Evolutionary conservation across 2,797 vertebrate species (phyloP), one percentile per base, ranked within the genome.

Genomic region (Danio kyathit): DNA sequence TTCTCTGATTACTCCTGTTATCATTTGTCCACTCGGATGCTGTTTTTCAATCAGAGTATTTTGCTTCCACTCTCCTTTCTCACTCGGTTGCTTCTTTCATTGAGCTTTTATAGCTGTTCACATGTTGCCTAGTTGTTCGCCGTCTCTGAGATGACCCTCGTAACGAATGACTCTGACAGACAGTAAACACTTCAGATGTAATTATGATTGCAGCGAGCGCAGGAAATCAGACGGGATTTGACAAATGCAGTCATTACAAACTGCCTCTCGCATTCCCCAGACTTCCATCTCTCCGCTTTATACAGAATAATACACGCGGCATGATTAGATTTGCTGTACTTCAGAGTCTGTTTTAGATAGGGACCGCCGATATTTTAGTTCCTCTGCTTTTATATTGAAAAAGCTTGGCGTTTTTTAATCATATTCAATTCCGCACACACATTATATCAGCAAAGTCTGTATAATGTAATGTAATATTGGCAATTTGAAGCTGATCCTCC

Each of bases 151-250:
- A 71, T 79, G 56, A 79, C 77, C 77, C 67, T 71, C 13, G 44
- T 61, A 71, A 60, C 1, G 2, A 79, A 63, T 71, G 67, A 79
- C 4, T 71, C 17, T 63, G 77, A 41, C 67, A 63, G 66, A 70
- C 77, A 79, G 67, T 79, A 79, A 79, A 79, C 77, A 79, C 77
- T 79, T 79, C 56, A 79, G 66, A 79, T 79, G 77, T 79, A 71
- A 79, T 79, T 71, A 79, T 71, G 77, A 79, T 71, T 52, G 67
- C 49, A 71, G 76, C 61, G 76, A 79, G 65, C 2, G 10, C 44
- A 61, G n/a, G 71, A 71, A 79, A 79, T 79, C 76, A 79, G 56
- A 59, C 10, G 29, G 66, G 69, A 71, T 61, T 79, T 69, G 41
- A 77, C 75, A 77, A 77, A 69, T 69, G 52, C 59, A 46, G 17